Conservation (phyloP, 2,888 invertebrate species). For the Choreutis nemorana region DNA sequence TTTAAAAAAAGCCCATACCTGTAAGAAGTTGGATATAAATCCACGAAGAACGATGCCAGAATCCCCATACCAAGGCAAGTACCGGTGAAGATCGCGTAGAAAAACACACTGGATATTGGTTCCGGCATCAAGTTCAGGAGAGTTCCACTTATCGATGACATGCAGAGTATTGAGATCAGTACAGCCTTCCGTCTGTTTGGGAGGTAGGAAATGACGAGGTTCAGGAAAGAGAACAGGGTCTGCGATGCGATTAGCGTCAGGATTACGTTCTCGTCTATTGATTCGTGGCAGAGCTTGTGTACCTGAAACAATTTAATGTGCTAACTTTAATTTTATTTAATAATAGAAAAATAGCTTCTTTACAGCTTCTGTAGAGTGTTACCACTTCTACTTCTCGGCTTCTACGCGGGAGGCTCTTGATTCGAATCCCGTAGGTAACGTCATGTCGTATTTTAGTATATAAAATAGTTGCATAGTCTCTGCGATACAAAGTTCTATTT, state of each 20-base stretch:
- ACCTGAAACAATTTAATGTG: no score
- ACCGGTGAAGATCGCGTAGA: conserved; percentile 47
- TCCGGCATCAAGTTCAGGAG: conserved; percentile 41
- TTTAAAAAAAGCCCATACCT: conserved; percentile 24
- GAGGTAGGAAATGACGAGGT: conserved; percentile 60
- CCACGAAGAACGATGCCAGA: conserved; percentile 50
- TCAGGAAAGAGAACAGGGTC: conserved; percentile 66
- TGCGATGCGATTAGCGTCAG: conserved; percentile 72
- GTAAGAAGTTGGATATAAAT: conserved; percentile 48
- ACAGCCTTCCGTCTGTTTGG: conserved; percentile 62
- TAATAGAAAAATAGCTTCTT: no score
- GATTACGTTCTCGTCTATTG: conserved; percentile 68
- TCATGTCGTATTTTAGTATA: no score
- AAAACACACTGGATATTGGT: conserved; percentile 42
- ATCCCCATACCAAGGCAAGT: conserved; percentile 55
- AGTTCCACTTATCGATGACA: conserved; percentile 64
- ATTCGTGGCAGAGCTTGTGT: conserved; percentile 46
- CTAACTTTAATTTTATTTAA: no score
- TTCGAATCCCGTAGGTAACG: no score
- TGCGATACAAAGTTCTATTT: no score
- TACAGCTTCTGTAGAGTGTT: no score
- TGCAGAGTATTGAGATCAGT: conserved; percentile 46
- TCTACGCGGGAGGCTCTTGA: no score
- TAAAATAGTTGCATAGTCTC: no score
- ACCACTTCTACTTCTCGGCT: no score